phyloP scores from a whole-genome alignment of 2,888 invertebrate species.

The Acanthococcus lagerstroemiae region DNA sequence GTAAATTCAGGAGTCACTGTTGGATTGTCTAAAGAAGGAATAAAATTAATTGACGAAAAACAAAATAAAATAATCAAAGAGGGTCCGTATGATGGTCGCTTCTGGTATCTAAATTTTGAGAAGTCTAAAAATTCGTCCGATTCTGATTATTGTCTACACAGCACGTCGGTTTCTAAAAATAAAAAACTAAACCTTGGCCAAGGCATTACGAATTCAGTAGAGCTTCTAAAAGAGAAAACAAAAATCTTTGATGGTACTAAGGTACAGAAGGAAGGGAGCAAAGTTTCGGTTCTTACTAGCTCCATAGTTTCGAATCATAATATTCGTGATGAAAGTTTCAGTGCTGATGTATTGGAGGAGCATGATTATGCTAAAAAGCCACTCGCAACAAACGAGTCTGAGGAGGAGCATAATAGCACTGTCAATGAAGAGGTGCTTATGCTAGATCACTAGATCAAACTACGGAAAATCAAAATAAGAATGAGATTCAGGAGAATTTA shows the following conservation, averaged over 20 bases:
- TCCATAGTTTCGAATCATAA: conserved; percentile 1
- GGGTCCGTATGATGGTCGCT: not conserved
- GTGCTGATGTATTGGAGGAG: conserved; percentile 10
- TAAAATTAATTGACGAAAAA: not conserved
- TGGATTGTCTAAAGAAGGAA: not conserved
- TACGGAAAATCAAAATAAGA: too few species aligned
- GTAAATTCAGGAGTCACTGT: not conserved
- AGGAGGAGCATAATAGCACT: not conserved
- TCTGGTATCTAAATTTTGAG: not conserved
- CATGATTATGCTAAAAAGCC: conserved; percentile 9
- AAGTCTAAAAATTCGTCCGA: too few species aligned
- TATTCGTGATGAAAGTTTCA: conserved; percentile 6
- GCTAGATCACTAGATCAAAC: conserved; percentile 16
- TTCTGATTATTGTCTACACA: not conserved
- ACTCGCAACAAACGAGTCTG: conserved; percentile 1
- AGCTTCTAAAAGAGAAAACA: not conserved
- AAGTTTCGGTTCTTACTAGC: too few species aligned
- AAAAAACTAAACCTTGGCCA: not conserved
- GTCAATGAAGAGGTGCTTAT: not conserved
- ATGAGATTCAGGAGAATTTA: not conserved
- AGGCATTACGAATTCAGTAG: not conserved
- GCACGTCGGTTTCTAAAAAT: not conserved
- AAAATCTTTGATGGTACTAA: too few species aligned
- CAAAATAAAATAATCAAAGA: not conserved
- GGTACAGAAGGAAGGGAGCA: too few species aligned